These are phyloP conservation scores for Drosophila arizonae DNA, from an alignment of 1,140 invertebrate species.

Conservation along the genomic window DNA sequence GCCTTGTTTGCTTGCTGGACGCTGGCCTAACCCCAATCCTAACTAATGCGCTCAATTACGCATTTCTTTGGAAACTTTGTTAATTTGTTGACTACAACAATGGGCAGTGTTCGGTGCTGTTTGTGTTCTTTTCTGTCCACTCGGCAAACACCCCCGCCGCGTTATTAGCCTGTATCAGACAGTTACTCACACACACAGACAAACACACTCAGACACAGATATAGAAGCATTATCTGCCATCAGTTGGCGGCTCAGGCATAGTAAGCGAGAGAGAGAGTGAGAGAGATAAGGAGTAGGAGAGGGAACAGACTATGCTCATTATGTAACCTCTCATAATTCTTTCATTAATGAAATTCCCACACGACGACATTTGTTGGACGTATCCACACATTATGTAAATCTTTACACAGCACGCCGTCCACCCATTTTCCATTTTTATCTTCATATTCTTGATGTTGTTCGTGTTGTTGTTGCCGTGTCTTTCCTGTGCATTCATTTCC, in stretches of 20 bases:
- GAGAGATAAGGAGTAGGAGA: neutral
- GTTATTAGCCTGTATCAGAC: constrained; percentile 53
- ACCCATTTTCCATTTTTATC: constrained; percentile 38
- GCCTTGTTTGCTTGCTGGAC: constrained; percentile 9
- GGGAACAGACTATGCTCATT: constrained; percentile 55
- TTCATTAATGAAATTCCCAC: constrained; percentile 81
- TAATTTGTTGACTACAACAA: constrained; percentile 76
- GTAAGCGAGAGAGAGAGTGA: too few species aligned
- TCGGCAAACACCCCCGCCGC: constrained; percentile 40
- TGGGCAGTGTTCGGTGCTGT: constrained; percentile 23
- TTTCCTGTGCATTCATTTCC: constrained; percentile 46
- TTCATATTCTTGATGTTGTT: constrained; percentile 38
- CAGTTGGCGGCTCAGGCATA: constrained; percentile 11
- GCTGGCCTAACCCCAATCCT: constrained; percentile 27
- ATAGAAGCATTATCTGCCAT: constrained; percentile 43
- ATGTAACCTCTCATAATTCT: constrained; percentile 81
- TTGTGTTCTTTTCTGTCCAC: constrained; percentile 3
- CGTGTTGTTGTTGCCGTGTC: constrained; percentile 3
- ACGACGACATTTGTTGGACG: constrained; percentile 56
- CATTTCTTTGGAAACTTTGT: constrained; percentile 74
- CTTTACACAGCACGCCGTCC: constrained; percentile 72
- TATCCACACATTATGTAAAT: constrained; percentile 73
- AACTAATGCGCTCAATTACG: constrained; percentile 63
- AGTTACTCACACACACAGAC: constrained; percentile 16
- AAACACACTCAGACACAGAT: constrained; percentile 4